These are phyloP conservation scores for Lophotis ruficrista DNA, from an alignment of 2,113 vertebrate species.

Conservation along the genomic window DNA sequence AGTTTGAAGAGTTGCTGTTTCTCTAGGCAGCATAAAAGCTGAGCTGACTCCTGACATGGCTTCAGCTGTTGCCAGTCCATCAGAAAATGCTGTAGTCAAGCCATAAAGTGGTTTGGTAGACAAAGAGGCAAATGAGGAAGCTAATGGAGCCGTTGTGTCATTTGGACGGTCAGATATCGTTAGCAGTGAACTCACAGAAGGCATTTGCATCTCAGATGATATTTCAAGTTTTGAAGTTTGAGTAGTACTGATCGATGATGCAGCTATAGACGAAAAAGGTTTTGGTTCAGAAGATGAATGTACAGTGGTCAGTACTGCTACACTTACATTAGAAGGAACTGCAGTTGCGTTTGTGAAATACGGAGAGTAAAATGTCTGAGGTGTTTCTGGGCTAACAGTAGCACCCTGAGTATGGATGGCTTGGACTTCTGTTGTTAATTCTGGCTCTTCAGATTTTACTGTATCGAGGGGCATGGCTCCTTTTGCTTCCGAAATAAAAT, in stretches of 20 bases:
- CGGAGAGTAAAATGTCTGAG: neutral
- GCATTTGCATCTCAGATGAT: neutral
- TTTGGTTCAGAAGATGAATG: neutral
- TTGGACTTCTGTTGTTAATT: neutral
- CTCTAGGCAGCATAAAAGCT: neutral
- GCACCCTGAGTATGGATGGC: neutral
- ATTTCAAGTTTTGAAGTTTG: neutral
- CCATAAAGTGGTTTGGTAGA: constrained; percentile 1
- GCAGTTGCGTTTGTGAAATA: neutral
- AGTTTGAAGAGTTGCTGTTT: constrained; percentile 18
- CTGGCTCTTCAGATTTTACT: neutral
- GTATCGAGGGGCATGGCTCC: neutral
- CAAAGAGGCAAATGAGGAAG: neutral
- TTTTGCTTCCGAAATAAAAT: neutral
- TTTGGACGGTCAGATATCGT: neutral
- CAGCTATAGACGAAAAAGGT: neutral
- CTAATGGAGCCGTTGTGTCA: neutral
- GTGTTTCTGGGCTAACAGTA: neutral
- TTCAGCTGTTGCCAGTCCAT: constrained; percentile 16
- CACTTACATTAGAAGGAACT: neutral
- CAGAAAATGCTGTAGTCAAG: constrained; percentile 31
- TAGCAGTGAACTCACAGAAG: neutral
- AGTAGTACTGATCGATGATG: neutral
- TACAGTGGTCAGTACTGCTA: neutral
- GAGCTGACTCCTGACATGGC: neutral